Conservation (phyloP, 2,797 vertebrate genomes). For the Anabas testudineus region DNA sequence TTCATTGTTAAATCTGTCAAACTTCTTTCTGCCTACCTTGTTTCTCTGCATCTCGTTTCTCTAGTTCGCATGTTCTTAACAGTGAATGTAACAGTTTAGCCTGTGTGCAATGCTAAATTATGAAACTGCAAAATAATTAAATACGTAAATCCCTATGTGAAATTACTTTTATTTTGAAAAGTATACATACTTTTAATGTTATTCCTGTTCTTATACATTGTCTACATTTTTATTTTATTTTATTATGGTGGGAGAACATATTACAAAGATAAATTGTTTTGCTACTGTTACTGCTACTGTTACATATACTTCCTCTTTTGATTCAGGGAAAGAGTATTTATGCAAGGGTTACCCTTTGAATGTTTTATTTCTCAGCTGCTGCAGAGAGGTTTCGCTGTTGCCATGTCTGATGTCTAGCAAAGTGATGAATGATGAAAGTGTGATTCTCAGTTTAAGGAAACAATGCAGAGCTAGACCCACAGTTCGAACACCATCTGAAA, state of each 20-base stretch:
- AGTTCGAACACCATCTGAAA: not conserved
- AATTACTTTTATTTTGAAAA: not conserved
- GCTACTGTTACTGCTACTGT: not conserved
- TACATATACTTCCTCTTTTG: not conserved
- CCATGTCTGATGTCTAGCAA: not conserved
- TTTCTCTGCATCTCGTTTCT: no score
- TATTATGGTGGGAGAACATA: not conserved
- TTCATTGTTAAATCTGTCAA: no score
- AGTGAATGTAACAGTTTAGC: no score
- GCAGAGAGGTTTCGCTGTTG: not conserved
- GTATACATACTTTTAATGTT: not conserved
- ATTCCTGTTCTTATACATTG: no score
- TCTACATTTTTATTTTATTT: no score
- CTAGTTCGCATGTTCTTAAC: no score
- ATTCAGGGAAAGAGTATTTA: not conserved
- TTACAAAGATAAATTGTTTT: no score
- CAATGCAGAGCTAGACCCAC: not conserved
- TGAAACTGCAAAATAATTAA: no score
- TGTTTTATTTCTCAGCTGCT: not conserved
- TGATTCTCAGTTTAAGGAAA: not conserved
- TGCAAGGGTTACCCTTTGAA: not conserved
- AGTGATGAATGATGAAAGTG: not conserved
- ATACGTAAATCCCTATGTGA: not conserved
- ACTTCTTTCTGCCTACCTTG: no score
- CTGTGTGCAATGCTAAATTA: no score